Base-by-base conservation (phyloP, 2,888 invertebrate species). In the Epistrophe grossulariae region DNA sequence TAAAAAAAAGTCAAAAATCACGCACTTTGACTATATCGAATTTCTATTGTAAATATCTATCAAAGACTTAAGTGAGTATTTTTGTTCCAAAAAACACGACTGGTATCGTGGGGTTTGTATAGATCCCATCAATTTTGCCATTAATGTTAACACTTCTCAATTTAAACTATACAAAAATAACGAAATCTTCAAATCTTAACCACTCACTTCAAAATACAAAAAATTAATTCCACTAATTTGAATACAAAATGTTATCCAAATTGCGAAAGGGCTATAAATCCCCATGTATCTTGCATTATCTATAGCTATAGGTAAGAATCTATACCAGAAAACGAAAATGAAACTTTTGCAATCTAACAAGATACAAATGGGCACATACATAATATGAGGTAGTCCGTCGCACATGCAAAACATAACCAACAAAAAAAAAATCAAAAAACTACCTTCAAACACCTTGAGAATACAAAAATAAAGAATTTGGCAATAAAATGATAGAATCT, bases 241-340 rank as follows among this genome's bases (percentile, higher is more conserved):
- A 68, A 68, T 68, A 35, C 66, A 68, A 68, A 50, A 64, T 64
- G 28, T 50, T 50, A 50, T 8, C 50, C 19, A 40, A 11, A 52
- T 70, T 55, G 52, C 70, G 70, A 70, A 70, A 70, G 40, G 40
- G 55, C 70, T 40, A 70, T 70, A 70, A 70, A 70, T 70, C 40
- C 55, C n/a, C 40, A 70, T 11, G 4, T 9, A 24, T 52, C 52
- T 60, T 24, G 13, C 52, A 31, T 24, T 28, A 7, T 2, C 2
- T 31, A 7, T 52, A 4, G 38, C 2, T 10, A 2, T 24, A 38
- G 6, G 40, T 55, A 55, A n/a, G 55, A 70, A 70, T 55, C 17
- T 38, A 70, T 55, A 40, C 40, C 7, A 28, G 24, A 70, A 52
- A 68, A 68, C 52, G 52, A 68, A 52, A 70, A 70, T 28, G 52